Conservation (phyloP, 2,797 vertebrate species). For the Acropternis orthonyx region DNA sequence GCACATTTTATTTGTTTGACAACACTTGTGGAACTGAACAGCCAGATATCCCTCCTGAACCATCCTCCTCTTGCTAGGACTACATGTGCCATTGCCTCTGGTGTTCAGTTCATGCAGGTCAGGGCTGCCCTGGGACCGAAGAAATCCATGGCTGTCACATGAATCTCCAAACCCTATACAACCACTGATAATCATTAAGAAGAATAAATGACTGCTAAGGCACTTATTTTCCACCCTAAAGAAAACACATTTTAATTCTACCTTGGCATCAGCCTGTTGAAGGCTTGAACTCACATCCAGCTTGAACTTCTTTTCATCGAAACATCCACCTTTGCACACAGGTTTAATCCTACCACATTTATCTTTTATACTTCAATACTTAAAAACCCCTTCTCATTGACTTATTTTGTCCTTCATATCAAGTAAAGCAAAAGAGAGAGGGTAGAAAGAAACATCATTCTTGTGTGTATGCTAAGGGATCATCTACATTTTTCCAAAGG, state of each 20-base stretch:
- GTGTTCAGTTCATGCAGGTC: not conserved
- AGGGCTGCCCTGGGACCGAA: not conserved
- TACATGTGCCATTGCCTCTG: not conserved
- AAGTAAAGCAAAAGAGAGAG: not conserved
- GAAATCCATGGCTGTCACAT: not conserved
- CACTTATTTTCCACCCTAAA: not conserved
- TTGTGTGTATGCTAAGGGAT: not conserved
- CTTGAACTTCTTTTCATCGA: not conserved
- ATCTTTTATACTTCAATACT: not conserved
- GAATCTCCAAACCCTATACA: not conserved
- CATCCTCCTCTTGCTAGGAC: not conserved
- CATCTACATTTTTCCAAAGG: not conserved
- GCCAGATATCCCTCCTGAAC: not conserved
- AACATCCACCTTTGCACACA: not conserved
- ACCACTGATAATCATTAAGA: not conserved
- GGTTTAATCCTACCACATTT: not conserved
- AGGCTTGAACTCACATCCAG: not conserved
- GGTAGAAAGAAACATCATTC: not conserved
- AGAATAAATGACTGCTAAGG: not conserved
- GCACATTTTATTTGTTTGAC: not conserved
- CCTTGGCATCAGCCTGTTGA: not conserved
- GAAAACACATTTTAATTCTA: not conserved
- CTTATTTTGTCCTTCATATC: not conserved
- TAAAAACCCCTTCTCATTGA: not conserved
- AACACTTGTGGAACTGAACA: not conserved